Conservation (phyloP, 2,797 vertebrate genomes). For the Mionectes olivaceus region DNA sequence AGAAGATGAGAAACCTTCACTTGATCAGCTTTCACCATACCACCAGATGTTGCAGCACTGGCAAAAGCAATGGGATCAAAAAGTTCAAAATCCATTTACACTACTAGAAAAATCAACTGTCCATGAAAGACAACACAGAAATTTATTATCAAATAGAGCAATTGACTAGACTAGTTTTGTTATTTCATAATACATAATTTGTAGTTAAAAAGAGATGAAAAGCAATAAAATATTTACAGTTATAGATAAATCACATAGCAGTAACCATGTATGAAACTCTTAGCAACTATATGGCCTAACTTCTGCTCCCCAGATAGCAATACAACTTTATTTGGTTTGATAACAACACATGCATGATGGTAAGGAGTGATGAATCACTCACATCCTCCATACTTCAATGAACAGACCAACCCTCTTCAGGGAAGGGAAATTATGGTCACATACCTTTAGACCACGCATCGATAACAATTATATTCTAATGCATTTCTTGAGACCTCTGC, state of each 20-base stretch:
- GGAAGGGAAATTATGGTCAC: slow-evolving; percentile 48
- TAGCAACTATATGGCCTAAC: slow-evolving; percentile 73
- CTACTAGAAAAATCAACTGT: slow-evolving; percentile 29
- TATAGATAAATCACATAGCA: slow-evolving; percentile 61
- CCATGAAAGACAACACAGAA: slow-evolving; percentile 19
- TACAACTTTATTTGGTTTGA: slow-evolving; percentile 57
- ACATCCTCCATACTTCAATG: slow-evolving; percentile 35
- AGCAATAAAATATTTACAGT: slow-evolving; percentile 47
- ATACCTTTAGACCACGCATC: slow-evolving; percentile 40
- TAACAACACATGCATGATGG: slow-evolving; percentile 21
- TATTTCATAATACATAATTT: slow-evolving; percentile 10
- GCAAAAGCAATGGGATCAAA: background rate
- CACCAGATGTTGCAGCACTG: background rate
- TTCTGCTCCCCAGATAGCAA: slow-evolving; percentile 69
- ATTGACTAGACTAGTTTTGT: background rate
- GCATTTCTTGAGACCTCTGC: slow-evolving; percentile 19
- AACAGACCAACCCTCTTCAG: slow-evolving; percentile 44
- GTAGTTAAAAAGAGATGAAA: slow-evolving; percentile 20
- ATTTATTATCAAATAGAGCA: slow-evolving; percentile 29
- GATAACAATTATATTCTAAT: slow-evolving; percentile 52
- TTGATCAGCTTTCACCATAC: background rate
- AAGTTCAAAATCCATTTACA: slow-evolving; percentile 11
- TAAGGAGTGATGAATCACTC: slow-evolving; percentile 60
- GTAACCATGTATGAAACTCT: slow-evolving; percentile 81
- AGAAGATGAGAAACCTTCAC: background rate